phyloP scores from a whole-genome alignment of 2,888 invertebrate species.

The Hecatera dysodea region DNA sequence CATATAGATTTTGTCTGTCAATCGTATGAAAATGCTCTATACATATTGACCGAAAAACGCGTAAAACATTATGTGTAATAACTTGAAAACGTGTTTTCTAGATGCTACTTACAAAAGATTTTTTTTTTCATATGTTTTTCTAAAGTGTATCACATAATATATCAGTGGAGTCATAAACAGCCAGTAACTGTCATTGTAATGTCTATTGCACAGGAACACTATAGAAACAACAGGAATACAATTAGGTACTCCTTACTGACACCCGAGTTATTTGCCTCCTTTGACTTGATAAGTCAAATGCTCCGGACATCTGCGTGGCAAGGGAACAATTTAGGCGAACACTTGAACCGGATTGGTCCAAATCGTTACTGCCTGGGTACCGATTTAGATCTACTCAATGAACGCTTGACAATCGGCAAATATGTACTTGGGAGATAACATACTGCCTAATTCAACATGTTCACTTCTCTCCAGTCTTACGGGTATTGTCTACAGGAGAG shows the following conservation, averaged over 20 bases:
- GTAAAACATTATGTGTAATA: no score
- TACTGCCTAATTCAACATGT: not conserved
- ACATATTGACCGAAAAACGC: no score
- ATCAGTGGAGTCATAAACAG: no score
- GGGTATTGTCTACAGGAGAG: not conserved
- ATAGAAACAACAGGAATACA: slow-evolving; percentile 29
- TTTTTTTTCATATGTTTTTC: no score
- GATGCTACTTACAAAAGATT: no score
- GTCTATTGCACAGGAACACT: slow-evolving; percentile 28
- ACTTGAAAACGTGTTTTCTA: no score
- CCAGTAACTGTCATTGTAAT: not conserved
- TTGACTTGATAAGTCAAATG: slow-evolving; percentile 56
- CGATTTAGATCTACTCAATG: slow-evolving; percentile 9
- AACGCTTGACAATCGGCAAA: slow-evolving; percentile 35
- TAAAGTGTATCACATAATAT: no score
- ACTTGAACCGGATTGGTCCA: slow-evolving; percentile 42
- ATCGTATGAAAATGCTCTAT: no score
- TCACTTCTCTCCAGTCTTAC: not conserved
- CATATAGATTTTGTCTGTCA: no score
- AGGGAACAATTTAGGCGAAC: slow-evolving; percentile 56
- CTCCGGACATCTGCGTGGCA: slow-evolving; percentile 52
- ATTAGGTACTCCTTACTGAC: slow-evolving; percentile 22
- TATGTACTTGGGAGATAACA: slow-evolving; percentile 7
- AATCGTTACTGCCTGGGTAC: slow-evolving; percentile 16
- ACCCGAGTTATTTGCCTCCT: slow-evolving; percentile 28